These are phyloP conservation scores for Taurulus bubalis DNA, from an alignment of 2,113 vertebrate genomes.

Conservation along the genomic window DNA sequence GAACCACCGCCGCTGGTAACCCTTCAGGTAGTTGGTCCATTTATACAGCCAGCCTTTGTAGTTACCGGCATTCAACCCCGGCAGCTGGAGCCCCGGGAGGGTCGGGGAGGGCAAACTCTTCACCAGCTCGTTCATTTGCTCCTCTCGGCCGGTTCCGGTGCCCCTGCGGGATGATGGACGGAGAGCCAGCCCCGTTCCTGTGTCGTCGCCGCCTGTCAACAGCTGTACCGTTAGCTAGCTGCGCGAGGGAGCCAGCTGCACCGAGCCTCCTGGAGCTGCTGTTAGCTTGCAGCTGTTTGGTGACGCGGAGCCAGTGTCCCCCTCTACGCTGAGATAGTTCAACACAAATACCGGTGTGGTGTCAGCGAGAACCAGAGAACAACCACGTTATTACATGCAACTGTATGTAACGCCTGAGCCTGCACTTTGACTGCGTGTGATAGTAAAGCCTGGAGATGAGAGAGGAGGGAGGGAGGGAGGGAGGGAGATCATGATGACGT, in stretches of 20 bases:
- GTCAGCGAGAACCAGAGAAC: background rate
- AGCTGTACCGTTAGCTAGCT: slow-evolving; percentile 58
- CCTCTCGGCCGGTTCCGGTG: background rate
- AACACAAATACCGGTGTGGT: background rate
- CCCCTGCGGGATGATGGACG: slow-evolving; percentile 30
- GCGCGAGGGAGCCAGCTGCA: slow-evolving; percentile 2
- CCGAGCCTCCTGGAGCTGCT: slow-evolving; percentile 23
- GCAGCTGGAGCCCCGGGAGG: slow-evolving; percentile 69
- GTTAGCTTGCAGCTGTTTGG: slow-evolving; percentile 61
- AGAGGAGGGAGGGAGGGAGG: background rate
- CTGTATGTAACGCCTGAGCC: background rate
- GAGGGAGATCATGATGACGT: slow-evolving; percentile 62
- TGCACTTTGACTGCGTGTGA: slow-evolving; percentile 32
- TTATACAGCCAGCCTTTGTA: slow-evolving; percentile 93
- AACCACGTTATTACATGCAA: background rate
- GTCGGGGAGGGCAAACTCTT: slow-evolving; percentile 77
- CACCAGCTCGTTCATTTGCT: slow-evolving; percentile 69
- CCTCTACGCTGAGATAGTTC: background rate
- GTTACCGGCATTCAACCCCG: slow-evolving; percentile 81
- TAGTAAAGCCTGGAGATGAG: slow-evolving; percentile 33
- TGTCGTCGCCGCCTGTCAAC: slow-evolving; percentile 31
- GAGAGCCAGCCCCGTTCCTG: slow-evolving; percentile 15
- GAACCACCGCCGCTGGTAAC: slow-evolving; percentile 96
- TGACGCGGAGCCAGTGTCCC: background rate
- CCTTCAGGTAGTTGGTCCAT: slow-evolving; percentile 97